These are phyloP conservation scores for Syngnathoides biaculeatus DNA, from an alignment of 2,113 vertebrate species.

Conservation along the genomic window DNA sequence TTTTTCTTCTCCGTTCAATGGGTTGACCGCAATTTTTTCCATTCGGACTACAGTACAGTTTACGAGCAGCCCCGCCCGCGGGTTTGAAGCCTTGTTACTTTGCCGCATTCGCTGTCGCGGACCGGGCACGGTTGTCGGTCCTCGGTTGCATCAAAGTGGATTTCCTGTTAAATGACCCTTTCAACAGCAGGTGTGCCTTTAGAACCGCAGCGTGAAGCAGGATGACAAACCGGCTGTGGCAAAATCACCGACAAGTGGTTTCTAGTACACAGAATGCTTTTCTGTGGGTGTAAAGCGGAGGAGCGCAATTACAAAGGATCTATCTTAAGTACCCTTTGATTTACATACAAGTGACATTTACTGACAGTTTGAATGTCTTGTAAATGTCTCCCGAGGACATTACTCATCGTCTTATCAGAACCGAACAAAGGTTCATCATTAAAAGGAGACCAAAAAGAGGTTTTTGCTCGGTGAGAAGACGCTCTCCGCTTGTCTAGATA, in stretches of 20 bases:
- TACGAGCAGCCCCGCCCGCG: not conserved
- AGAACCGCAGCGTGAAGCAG: not conserved
- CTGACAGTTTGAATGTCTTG: constrained; percentile 2
- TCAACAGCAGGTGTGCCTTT: not conserved
- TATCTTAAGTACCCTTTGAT: not conserved
- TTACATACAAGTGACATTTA: not conserved
- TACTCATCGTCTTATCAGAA: not conserved
- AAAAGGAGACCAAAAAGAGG: not conserved
- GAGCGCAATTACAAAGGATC: not conserved
- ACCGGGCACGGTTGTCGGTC: not conserved
- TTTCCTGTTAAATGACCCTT: constrained; percentile 1
- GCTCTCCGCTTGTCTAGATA: not conserved
- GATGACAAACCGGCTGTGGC: not conserved
- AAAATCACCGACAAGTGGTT: not conserved
- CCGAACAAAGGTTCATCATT: not conserved
- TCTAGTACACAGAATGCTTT: not conserved
- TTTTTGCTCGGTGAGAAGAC: not conserved
- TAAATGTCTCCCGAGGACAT: constrained; percentile 3
- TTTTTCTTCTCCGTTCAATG: too few relatives aligned
- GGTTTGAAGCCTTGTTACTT: not conserved
- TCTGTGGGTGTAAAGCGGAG: not conserved
- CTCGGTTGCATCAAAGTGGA: not conserved
- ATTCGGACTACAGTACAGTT: not conserved
- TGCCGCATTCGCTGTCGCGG: not conserved
- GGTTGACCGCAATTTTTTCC: too few relatives aligned